Evolutionary conservation across 1,140 invertebrate species (phyloP).

Genomic region (Nilaparvata lugens): DNA sequence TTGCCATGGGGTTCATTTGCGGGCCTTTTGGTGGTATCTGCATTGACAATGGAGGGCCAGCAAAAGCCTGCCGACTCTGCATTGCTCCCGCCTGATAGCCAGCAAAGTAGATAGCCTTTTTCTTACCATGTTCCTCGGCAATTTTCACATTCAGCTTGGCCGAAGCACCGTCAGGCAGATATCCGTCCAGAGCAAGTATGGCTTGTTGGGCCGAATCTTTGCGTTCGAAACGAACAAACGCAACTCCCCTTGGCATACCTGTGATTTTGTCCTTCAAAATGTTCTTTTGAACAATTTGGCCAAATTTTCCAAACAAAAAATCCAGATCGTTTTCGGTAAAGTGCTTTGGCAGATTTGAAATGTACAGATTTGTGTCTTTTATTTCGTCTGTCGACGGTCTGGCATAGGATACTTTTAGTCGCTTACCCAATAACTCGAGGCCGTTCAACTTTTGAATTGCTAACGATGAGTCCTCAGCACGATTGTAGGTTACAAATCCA

Average conservation of each 20-base stretch:
- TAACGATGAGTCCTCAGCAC: slow-evolving; percentile 70
- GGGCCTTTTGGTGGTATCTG: neutral
- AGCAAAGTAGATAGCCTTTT: slow-evolving; percentile 61
- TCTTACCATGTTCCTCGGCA: slow-evolving; percentile 88
- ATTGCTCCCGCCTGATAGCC: slow-evolving; percentile 47
- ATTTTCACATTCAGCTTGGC: slow-evolving; percentile 79
- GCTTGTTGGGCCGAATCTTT: slow-evolving; percentile 81
- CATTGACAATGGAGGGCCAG: too few relatives aligned
- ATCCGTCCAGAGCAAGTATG: slow-evolving; percentile 74
- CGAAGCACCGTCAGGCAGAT: slow-evolving; percentile 69
- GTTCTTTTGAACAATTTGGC: slow-evolving; percentile 82
- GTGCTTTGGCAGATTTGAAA: slow-evolving; percentile 82
- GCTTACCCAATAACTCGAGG: slow-evolving; percentile 75
- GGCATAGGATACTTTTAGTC: slow-evolving; percentile 79
- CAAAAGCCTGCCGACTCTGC: slow-evolving; percentile 38
- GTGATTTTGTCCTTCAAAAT: slow-evolving; percentile 80
- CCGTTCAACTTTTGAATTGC: slow-evolving; percentile 85
- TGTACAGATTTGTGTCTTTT: slow-evolving; percentile 91
- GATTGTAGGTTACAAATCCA: slow-evolving; percentile 88
- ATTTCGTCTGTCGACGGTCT: slow-evolving; percentile 84
- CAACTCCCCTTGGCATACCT: slow-evolving; percentile 75
- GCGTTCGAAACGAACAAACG: slow-evolving; percentile 85
- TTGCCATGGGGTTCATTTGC: too few relatives aligned
- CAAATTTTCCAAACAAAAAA: slow-evolving; percentile 75
- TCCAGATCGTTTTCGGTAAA: slow-evolving; percentile 73